Percentiles rank a stretch among this genome's conserved stretches.
phyloP scores from a whole-genome alignment of 2,797 vertebrate genomes.

The Setipinna tenuifilis region DNA sequence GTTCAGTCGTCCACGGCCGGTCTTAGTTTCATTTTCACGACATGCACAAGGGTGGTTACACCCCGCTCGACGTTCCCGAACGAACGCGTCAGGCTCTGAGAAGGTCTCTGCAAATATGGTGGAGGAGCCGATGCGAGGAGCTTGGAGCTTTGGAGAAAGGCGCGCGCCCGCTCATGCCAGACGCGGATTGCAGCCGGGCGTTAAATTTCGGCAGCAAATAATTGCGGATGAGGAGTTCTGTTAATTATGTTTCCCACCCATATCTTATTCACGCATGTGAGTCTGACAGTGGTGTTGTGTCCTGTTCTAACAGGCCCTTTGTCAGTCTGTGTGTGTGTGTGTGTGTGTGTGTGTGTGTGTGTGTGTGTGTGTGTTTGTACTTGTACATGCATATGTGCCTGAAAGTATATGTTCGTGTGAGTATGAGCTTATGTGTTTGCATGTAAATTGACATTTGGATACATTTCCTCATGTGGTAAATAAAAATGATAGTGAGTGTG shows the following conservation, averaged over 20 bases:
- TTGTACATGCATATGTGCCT: background rate
- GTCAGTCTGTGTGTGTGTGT: conserved; percentile 38
- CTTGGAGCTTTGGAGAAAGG: background rate
- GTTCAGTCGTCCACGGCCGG: too few relatives aligned
- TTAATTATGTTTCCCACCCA: conserved; percentile 20
- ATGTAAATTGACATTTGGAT: background rate
- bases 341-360: background rate
- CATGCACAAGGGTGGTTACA: too few relatives aligned
- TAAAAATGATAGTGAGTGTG: background rate
- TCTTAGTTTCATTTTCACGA: too few relatives aligned
- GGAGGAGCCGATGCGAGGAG: background rate
- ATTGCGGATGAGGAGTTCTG: conserved; percentile 29
- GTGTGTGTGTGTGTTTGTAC: background rate
- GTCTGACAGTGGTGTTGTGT: conserved; percentile 17
- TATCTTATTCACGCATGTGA: conserved; percentile 25
- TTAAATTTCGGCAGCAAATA: conserved; percentile 26
- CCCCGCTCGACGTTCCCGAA: background rate
- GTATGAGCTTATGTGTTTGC: background rate
- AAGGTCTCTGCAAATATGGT: conserved; percentile 1
- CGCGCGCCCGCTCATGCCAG: conserved; percentile 33
- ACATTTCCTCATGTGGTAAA: background rate
- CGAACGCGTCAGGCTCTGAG: background rate
- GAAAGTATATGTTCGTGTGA: background rate
- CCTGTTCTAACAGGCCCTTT: background rate
- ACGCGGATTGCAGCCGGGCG: conserved; percentile 6